These are phyloP conservation scores for Daboia siamensis DNA, from an alignment of 2,113 vertebrate species.

Conservation along the genomic window DNA sequence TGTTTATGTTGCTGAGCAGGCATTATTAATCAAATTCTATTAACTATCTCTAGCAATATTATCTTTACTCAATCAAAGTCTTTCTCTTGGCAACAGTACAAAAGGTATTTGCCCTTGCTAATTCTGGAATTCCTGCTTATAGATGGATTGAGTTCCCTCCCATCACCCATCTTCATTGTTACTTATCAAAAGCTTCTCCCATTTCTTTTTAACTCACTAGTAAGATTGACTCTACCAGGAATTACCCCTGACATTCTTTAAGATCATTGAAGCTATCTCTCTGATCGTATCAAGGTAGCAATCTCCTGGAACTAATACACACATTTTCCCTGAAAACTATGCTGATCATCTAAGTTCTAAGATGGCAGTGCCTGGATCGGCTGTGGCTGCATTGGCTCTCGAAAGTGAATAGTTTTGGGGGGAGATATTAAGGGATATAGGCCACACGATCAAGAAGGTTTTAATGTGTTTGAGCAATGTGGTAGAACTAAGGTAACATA, in stretches of 20 bases:
- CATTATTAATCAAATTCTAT: not conserved
- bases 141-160: not conserved
- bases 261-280: not conserved
- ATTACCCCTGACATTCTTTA: not conserved
- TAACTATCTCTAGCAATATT: not conserved
- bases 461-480: too few species aligned
- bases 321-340: not conserved
- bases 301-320: not conserved
- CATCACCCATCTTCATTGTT: not conserved
- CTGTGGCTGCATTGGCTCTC: too few species aligned
- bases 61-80: not conserved
- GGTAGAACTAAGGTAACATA: too few species aligned
- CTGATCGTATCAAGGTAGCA: not conserved
- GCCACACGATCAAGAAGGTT: too few species aligned
- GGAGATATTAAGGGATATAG: too few species aligned
- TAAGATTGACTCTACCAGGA: not conserved
- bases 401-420: too few species aligned
- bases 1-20: not conserved
- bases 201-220: not conserved
- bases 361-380: too few species aligned
- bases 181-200: not conserved
- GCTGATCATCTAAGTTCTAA: not conserved
- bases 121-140: not conserved
- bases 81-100: not conserved
- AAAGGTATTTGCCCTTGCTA: not conserved